Percentiles rank a stretch among this genome's conserved stretches.
These are phyloP conservation scores for Hirtodrosophila trivittata DNA, from an alignment of 2,888 invertebrate species.

Conservation along the genomic window DNA sequence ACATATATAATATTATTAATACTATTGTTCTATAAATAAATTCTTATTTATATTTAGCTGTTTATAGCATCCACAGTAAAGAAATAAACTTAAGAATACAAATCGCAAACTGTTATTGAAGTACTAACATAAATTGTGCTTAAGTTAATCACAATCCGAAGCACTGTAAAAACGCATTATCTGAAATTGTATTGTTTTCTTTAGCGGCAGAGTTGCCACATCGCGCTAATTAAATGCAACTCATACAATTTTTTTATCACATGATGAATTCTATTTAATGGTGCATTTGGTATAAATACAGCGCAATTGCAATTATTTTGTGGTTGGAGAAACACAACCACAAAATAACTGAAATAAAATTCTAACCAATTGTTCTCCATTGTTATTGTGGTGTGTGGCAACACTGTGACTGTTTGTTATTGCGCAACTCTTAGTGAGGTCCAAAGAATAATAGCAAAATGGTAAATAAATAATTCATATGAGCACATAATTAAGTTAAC, in stretches of 20 bases:
- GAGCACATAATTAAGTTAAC: constrained; percentile 38
- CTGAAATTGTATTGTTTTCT: constrained; percentile 39
- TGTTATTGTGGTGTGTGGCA: constrained; percentile 38
- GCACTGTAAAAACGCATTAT: constrained; percentile 30
- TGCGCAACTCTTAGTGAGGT: constrained; percentile 69
- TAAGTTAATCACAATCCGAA: not conserved
- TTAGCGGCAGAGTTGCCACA: constrained; percentile 41
- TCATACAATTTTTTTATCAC: constrained; percentile 11
- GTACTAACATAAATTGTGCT: no score
- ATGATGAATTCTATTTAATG: constrained; percentile 24
- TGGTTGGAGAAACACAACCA: not conserved
- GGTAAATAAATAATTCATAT: constrained; percentile 68
- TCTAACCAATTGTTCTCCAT: not conserved
- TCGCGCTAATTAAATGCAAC: constrained; percentile 22
- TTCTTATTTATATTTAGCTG: not conserved
- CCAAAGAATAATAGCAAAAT: constrained; percentile 44
- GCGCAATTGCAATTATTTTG: constrained; percentile 16
- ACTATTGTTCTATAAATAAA: not conserved
- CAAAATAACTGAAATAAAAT: not conserved
- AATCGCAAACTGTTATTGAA: no score
- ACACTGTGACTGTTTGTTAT: constrained; percentile 54
- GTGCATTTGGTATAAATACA: constrained; percentile 7
- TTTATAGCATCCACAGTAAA: no score
- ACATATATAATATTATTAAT: no score
- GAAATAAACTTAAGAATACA: not conserved